A percentile compares a stretch with the other conserved stretches of the same genome.
Evolutionary conservation across 64 coral and sea anemone genomes (phyloP).

Genomic region (Actinia tenebrosa): DNA sequence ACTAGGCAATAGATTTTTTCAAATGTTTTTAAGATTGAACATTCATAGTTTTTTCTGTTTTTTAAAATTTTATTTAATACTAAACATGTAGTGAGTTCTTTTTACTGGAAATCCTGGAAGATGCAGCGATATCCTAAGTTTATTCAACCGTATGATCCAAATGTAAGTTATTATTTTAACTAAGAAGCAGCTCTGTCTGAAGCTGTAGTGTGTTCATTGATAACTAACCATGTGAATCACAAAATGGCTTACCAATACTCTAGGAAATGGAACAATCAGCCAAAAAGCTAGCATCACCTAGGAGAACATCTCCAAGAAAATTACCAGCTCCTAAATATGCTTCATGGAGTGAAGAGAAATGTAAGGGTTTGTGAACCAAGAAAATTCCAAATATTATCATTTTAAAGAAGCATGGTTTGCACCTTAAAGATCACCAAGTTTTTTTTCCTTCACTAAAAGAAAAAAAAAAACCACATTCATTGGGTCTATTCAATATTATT

Average conservation of each 20-base stretch:
- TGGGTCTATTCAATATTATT: no score
- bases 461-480: no score
- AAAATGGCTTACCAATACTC: background rate
- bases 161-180: background rate
- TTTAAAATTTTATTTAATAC: background rate
- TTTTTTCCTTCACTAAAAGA: background rate
- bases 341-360: background rate
- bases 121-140: constrained; percentile 8
- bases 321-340: background rate
- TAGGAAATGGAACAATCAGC: background rate
- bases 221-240: background rate
- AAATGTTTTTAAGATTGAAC: background rate
- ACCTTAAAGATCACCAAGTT: background rate
- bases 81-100: background rate
- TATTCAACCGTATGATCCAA: background rate
- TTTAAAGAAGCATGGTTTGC: background rate
- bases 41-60: background rate
- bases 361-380: constrained; percentile 3
- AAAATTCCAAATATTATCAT: background rate
- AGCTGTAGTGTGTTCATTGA: background rate
- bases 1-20: background rate
- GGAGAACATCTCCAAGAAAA: background rate
- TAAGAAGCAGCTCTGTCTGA: background rate
- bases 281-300: background rate
- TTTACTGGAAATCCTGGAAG: background rate